Evolutionary conservation across 2,797 vertebrate species (phyloP).

Genomic region (Syngnathus rostellatus): DNA sequence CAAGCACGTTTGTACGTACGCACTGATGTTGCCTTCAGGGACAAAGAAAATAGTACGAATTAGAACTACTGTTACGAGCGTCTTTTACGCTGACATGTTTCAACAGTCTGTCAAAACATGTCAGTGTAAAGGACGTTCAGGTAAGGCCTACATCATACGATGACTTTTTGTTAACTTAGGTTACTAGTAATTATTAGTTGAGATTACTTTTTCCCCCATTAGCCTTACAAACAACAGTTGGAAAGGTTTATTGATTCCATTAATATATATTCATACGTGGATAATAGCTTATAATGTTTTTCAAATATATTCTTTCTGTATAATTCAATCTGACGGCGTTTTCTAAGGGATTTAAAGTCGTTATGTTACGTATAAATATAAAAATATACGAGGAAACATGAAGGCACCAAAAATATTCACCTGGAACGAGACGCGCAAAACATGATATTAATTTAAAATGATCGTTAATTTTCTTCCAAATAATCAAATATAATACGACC

Average conservation of each 20-base stretch:
- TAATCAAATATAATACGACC: rapidly evolving
- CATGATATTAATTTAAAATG: background rate
- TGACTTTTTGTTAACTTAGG: background rate
- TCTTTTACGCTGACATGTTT: background rate
- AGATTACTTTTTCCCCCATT: background rate
- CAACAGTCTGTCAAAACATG: background rate
- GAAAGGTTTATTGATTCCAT: too few relatives aligned
- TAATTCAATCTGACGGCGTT: background rate
- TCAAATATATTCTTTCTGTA: background rate
- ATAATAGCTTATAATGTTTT: too few relatives aligned
- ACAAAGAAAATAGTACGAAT: background rate
- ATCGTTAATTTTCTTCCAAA: rapidly evolving
- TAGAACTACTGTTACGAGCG: background rate
- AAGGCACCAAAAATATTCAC: constrained; percentile 24
- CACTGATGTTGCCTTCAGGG: constrained; percentile 24
- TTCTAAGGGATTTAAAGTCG: background rate
- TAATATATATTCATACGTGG: background rate
- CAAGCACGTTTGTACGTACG: background rate
- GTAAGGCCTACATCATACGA: too few relatives aligned
- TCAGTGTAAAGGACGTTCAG: too few relatives aligned
- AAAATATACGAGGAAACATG: rapidly evolving
- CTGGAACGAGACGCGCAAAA: background rate
- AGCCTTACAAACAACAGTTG: background rate
- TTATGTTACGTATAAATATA: background rate
- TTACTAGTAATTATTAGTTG: too few relatives aligned